Percentiles rank a stretch among this genome's conserved stretches.
These are phyloP conservation scores for Microchrysa polita DNA, from an alignment of 2,888 invertebrate genomes.

Conservation along the genomic window DNA sequence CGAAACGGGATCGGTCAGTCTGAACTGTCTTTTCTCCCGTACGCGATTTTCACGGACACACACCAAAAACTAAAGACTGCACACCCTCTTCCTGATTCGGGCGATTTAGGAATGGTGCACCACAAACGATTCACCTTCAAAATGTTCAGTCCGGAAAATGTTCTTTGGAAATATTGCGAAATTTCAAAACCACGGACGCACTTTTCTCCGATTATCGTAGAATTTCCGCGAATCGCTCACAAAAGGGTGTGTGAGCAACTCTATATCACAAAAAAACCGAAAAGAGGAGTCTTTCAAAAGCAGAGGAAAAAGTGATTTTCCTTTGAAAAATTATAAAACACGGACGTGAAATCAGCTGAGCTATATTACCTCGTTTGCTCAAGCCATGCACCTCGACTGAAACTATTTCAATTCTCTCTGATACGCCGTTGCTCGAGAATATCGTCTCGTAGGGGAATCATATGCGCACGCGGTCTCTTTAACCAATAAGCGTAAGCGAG, in stretches of 20 bases:
- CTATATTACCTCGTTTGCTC: slow-evolving; percentile 46
- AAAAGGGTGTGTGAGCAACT: too few species aligned
- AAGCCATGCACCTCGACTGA: slow-evolving; percentile 51
- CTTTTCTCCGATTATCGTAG: neutral
- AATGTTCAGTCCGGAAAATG: too few species aligned
- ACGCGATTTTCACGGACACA: neutral
- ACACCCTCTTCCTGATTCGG: neutral
- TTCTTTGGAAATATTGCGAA: neutral
- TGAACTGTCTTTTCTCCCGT: neutral
- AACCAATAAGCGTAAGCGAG: too few species aligned
- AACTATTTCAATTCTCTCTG: slow-evolving; percentile 22
- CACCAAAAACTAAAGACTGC: too few species aligned
- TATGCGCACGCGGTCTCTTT: neutral
- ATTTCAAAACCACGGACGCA: neutral
- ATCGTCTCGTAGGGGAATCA: neutral
- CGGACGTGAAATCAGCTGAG: slow-evolving; percentile 45
- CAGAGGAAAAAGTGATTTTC: neutral
- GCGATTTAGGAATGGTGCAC: too few species aligned
- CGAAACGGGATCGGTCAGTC: neutral
- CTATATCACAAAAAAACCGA: too few species aligned
- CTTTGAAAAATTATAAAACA: neutral
- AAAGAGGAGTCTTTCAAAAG: neutral
- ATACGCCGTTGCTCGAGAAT: neutral
- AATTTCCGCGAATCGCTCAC: too few species aligned
- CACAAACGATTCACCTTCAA: too few species aligned